These are phyloP conservation scores for Tuberolachnus salignus DNA, from an alignment of 2,888 invertebrate genomes.

Conservation along the genomic window DNA sequence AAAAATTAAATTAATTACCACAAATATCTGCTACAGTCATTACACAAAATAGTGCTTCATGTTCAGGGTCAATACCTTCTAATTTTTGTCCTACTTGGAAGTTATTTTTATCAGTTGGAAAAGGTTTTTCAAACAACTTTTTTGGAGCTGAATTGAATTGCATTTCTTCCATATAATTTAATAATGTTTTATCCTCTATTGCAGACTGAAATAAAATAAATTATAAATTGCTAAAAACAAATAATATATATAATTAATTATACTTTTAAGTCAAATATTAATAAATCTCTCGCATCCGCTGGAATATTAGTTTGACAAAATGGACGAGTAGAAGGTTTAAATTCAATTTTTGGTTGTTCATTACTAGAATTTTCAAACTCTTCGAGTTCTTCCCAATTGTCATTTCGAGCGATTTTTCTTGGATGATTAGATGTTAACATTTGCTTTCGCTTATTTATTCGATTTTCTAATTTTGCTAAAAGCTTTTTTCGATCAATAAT, in stretches of 20 bases:
- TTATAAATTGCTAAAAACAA: not conserved
- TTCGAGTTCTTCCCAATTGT: slow-evolving; percentile 14
- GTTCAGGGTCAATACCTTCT: slow-evolving; percentile 92
- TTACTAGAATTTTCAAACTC: not conserved
- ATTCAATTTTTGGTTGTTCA: not conserved
- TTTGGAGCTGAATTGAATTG: slow-evolving; percentile 25
- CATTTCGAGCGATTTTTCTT: not conserved
- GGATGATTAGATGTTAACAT: not conserved
- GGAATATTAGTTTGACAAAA: not conserved
- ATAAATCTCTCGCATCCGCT: not conserved
- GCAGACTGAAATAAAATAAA: slow-evolving; percentile 32
- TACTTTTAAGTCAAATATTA: slow-evolving; percentile 33
- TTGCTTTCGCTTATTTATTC: slow-evolving; percentile 46
- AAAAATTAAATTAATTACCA: slow-evolving; percentile 61
- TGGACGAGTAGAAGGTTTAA: not conserved
- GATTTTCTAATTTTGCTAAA: slow-evolving; percentile 28
- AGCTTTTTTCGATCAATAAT: slow-evolving; percentile 1
- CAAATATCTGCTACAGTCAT: slow-evolving; percentile 79
- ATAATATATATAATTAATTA: not conserved
- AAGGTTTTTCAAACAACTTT: slow-evolving; percentile 47
- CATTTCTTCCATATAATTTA: slow-evolving; percentile 8
- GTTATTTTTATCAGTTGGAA: slow-evolving; percentile 65
- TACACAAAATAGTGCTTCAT: slow-evolving; percentile 87
- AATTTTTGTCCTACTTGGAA: slow-evolving; percentile 87
- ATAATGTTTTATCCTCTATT: not conserved